A percentile compares a stretch with the other conserved stretches of the same genome.
phyloP scores from a whole-genome alignment of 2,888 invertebrate species.

The Hydrotaea cyrtoneurina region DNA sequence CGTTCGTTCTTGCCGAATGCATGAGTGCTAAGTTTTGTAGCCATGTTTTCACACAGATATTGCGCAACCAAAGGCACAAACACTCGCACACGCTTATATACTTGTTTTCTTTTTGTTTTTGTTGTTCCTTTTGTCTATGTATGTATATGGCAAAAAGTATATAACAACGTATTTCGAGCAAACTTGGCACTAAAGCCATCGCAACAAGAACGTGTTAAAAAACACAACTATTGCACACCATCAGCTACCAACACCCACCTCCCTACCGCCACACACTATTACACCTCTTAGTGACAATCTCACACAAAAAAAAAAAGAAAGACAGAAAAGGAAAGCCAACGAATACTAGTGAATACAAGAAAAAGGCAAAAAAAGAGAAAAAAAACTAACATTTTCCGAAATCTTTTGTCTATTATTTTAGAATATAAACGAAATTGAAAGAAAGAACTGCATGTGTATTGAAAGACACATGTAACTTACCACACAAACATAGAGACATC shows the following conservation, averaged over 20 bases:
- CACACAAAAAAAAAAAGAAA: not conserved
- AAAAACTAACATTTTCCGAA: not conserved
- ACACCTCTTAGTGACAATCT: no score
- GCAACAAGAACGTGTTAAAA: constrained; percentile 61
- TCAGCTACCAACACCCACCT: not conserved
- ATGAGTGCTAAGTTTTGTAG: not conserved
- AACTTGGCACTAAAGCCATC: constrained; percentile 62
- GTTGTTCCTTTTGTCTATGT: no score
- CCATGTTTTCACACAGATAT: constrained; percentile 7
- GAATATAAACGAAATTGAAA: constrained; percentile 7
- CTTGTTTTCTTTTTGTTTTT: no score
- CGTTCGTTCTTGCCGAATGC: not conserved
- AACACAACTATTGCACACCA: constrained; percentile 24
- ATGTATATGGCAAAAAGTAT: not conserved
- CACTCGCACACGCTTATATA: not conserved
- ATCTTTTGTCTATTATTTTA: constrained; percentile 13
- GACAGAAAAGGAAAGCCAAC: not conserved
- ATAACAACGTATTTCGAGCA: constrained; percentile 33
- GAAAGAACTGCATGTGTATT: not conserved
- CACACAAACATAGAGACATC: not conserved
- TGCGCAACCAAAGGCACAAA: constrained; percentile 15
- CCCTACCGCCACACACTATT: no score
- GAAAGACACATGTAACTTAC: not conserved
- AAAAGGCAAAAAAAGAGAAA: not conserved
- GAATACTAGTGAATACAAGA: not conserved